Evolutionary conservation across 2,113 vertebrate species (phyloP).

Genomic region (Lipophrys pholis): DNA sequence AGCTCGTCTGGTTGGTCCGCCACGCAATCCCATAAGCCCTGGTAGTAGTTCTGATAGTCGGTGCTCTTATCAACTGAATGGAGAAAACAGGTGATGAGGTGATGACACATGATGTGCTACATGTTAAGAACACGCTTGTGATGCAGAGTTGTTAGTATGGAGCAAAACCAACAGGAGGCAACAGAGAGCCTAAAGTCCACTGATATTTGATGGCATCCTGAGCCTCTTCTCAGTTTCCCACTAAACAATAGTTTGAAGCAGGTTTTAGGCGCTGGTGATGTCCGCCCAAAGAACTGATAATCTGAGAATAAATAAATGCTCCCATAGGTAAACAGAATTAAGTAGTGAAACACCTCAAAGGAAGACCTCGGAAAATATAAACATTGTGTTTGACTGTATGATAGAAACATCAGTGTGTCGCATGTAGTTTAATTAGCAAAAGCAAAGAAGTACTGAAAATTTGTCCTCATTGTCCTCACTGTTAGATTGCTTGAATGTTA

Average conservation of each 20-base stretch:
- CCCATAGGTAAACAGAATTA: too few species aligned
- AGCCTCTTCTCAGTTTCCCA: constrained; percentile 29
- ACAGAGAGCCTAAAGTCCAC: constrained; percentile 50
- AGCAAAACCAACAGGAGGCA: constrained; percentile 71
- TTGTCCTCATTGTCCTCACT: too few species aligned
- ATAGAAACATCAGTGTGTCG: too few species aligned
- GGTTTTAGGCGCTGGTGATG: background rate
- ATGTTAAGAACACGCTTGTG: constrained; percentile 2
- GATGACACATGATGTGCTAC: constrained; percentile 1
- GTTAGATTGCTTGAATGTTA: too few species aligned
- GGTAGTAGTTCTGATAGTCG: constrained; percentile 95
- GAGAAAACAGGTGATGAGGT: constrained; percentile 8
- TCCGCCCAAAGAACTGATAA: too few species aligned
- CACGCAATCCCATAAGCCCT: constrained; percentile 93
- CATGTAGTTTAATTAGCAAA: too few species aligned
- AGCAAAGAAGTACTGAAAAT: too few species aligned
- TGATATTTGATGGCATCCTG: background rate
- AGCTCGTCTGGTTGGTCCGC: constrained; percentile 90
- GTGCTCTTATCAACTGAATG: constrained; percentile 85
- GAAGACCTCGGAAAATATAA: too few species aligned
- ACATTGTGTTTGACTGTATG: too few species aligned
- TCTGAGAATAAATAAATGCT: too few species aligned
- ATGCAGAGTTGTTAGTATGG: background rate
- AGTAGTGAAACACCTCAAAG: too few species aligned
- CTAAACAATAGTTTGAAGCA: background rate